Conservation (phyloP, 2,888 invertebrate genomes). For the Ctenicera cuprea region DNA sequence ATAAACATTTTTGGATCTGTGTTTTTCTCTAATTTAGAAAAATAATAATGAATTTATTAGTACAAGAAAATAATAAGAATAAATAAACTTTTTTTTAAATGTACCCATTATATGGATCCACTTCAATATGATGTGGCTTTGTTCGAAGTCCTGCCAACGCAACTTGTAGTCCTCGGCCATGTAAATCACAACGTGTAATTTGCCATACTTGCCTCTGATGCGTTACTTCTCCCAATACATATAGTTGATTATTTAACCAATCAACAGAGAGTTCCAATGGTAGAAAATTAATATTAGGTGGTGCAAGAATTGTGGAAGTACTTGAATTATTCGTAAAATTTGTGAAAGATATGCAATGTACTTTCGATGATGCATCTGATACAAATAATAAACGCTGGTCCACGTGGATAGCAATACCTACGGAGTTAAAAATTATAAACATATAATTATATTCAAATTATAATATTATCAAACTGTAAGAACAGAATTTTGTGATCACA, state of each 20-base stretch:
- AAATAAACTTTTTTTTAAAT: too few relatives aligned
- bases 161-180: constrained; percentile 82
- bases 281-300: constrained; percentile 77
- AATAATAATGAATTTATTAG: too few relatives aligned
- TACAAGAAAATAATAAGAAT: too few relatives aligned
- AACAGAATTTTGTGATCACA: too few relatives aligned
- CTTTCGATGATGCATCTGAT: constrained; percentile 82
- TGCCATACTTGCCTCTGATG: constrained; percentile 77
- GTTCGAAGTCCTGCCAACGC: constrained; percentile 82
- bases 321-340: constrained; percentile 68
- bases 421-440: constrained; percentile 53
- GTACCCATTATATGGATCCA: constrained; percentile 94
- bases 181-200: constrained; percentile 85
- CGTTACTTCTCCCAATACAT: constrained; percentile 84
- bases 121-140: constrained; percentile 87
- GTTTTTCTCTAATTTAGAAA: too few relatives aligned
- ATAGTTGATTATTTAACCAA: constrained; percentile 91
- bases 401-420: constrained; percentile 88
- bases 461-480: too few relatives aligned
- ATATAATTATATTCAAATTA: constrained; percentile 41
- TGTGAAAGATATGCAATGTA: constrained; percentile 73
- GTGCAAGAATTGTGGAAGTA: constrained; percentile 75
- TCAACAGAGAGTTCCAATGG: constrained; percentile 87
- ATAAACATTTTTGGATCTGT: too few relatives aligned
- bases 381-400: constrained; percentile 84